Percentiles rank a stretch among this genome's conserved stretches.
Evolutionary conservation across 1,140 invertebrate species (phyloP).

Genomic region (Thaumatotibia leucotreta): DNA sequence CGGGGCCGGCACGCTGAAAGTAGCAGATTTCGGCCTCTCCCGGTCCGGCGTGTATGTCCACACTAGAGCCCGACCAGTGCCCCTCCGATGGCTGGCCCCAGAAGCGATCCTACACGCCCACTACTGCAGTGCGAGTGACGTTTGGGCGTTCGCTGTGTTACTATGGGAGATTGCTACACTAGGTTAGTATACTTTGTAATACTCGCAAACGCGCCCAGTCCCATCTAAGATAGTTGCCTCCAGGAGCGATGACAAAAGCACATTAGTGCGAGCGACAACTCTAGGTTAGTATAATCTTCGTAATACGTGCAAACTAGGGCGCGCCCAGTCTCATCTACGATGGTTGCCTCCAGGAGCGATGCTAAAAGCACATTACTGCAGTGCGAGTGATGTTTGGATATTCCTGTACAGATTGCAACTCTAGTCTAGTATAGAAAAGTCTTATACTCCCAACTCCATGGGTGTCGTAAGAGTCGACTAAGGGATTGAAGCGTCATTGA

Average conservation of each 20-base stretch:
- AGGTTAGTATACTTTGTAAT: constrained; percentile 78
- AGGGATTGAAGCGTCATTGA: constrained; percentile 91
- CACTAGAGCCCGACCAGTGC: constrained; percentile 79
- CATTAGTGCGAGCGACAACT: constrained; percentile 87
- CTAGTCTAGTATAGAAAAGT: constrained; percentile 78
- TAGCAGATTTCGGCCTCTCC: constrained; percentile 88
- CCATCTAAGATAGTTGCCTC: constrained; percentile 87
- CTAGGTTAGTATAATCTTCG: constrained; percentile 76
- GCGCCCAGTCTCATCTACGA: constrained; percentile 81
- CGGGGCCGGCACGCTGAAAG: constrained; percentile 81
- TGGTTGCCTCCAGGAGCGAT: constrained; percentile 90
- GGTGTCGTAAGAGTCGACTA: too few relatives aligned
- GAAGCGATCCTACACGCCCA: constrained; percentile 84
- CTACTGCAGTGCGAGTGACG: constrained; percentile 87
- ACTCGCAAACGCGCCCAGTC: constrained; percentile 79
- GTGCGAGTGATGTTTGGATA: constrained; percentile 89
- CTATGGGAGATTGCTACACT: constrained; percentile 90
- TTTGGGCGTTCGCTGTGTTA: constrained; percentile 89
- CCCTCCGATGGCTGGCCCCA: constrained; percentile 86
- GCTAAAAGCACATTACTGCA: constrained; percentile 82
- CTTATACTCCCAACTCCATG: constrained; percentile 86
- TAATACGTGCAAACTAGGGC: constrained; percentile 37
- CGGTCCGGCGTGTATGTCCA: constrained; percentile 82
- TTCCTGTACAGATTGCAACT: constrained; percentile 88
- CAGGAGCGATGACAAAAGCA: constrained; percentile 84